A percentile compares a stretch with the other conserved stretches of the same genome.
These are phyloP conservation scores for Phoenicopterus ruber DNA, from an alignment of 2,113 vertebrate species.

Conservation along the genomic window DNA sequence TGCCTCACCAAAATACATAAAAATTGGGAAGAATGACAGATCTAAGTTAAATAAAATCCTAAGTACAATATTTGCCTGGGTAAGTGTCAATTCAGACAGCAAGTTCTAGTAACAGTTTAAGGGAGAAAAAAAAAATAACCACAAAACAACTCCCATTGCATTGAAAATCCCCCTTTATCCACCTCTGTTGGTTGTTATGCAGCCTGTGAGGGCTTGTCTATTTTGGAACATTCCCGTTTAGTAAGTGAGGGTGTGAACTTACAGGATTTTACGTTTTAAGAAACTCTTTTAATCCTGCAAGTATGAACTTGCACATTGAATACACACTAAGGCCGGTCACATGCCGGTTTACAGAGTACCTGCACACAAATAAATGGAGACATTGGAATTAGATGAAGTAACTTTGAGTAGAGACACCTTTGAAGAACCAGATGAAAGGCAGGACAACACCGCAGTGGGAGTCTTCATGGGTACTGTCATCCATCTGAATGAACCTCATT, in stretches of 20 bases:
- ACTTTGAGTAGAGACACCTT: not conserved
- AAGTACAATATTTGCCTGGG: not conserved
- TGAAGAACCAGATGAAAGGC: not conserved
- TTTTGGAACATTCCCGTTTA: not conserved
- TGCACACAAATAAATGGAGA: not conserved
- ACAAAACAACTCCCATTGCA: rapidly evolving
- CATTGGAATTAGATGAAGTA: not conserved
- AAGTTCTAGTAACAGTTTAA: not conserved
- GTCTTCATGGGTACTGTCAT: not conserved
- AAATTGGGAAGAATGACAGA: not conserved
- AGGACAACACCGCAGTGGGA: not conserved
- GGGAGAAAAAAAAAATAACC: not conserved
- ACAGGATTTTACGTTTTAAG: not conserved
- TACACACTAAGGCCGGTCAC: not conserved
- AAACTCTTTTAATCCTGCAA: not conserved
- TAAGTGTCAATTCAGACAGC: not conserved
- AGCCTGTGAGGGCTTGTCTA: not conserved
- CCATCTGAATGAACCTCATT: not conserved
- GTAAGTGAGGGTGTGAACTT: not conserved
- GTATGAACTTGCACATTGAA: not conserved
- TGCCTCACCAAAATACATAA: not conserved
- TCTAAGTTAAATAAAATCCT: not conserved
- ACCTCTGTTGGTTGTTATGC: not conserved
- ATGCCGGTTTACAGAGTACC: not conserved
- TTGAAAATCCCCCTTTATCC: not conserved